Percentiles rank a stretch among this genome's conserved stretches.
Evolutionary conservation across 1,140 invertebrate species (phyloP).

Genomic region (Pomacea maculata): DNA sequence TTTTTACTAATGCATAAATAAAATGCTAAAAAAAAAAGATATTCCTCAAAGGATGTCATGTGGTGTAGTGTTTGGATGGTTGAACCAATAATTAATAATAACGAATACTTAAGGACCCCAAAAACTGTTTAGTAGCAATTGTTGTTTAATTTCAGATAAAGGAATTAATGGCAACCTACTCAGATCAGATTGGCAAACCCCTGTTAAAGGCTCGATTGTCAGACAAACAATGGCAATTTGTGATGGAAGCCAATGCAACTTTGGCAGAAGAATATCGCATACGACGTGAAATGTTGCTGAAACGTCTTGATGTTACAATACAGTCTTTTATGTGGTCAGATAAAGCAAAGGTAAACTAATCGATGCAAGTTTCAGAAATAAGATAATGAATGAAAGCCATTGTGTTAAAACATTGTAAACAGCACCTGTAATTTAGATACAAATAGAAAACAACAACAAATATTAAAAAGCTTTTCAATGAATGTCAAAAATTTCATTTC

Average conservation of each 20-base stretch:
- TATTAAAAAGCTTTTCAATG: too few species aligned
- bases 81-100: background rate
- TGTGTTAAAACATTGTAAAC: background rate
- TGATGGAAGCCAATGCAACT: conserved; percentile 76
- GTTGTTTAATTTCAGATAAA: conserved; percentile 68
- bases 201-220: conserved; percentile 79
- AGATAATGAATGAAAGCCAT: background rate
- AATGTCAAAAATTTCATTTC: too few species aligned
- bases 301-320: conserved; percentile 91
- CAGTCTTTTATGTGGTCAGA: conserved; percentile 94
- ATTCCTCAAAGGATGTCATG: too few species aligned
- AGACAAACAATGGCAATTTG: conserved; percentile 82
- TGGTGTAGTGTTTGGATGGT: too few species aligned
- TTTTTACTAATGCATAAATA: background rate
- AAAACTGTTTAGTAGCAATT: background rate
- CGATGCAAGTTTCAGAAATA: background rate
- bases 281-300: conserved; percentile 86
- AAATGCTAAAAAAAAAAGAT: too few species aligned
- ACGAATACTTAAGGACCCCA: background rate
- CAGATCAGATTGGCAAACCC: conserved; percentile 77
- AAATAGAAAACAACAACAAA: too few species aligned
- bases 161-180: conserved; percentile 74
- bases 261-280: conserved; percentile 84
- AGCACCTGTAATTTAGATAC: too few species aligned
- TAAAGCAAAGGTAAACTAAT: conserved; percentile 65